phyloP scores from a whole-genome alignment of 2,113 vertebrate species.

The Coptodon rendalli region DNA sequence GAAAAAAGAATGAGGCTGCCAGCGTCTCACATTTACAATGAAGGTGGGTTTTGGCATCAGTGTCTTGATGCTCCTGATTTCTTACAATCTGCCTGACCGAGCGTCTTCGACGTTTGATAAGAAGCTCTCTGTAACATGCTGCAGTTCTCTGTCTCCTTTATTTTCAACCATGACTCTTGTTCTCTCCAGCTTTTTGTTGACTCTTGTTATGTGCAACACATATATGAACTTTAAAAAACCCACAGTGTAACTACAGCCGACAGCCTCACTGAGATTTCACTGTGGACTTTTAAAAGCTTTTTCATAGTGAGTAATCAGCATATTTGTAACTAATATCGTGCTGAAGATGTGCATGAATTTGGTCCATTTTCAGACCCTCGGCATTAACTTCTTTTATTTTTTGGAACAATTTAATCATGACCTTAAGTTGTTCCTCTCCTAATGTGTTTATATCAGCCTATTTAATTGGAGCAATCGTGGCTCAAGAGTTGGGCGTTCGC shows the following conservation, averaged over 20 bases:
- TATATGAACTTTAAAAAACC: background rate
- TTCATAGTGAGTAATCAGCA: background rate
- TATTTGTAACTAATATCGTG: rapidly evolving
- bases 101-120: background rate
- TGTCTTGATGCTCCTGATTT: rapidly evolving
- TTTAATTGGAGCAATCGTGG: too few species aligned
- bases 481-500: too few species aligned
- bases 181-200: background rate
- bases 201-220: background rate
- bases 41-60: background rate
- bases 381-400: background rate
- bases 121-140: rapidly evolving
- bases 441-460: background rate
- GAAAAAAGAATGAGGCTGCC: background rate
- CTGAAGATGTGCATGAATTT: background rate
- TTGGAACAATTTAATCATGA: background rate
- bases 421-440: background rate
- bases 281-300: background rate
- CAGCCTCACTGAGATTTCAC: background rate
- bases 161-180: background rate
- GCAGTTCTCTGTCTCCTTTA: background rate
- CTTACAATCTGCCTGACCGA: background rate
- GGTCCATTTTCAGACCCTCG: background rate
- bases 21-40: background rate
- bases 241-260: background rate